phyloP scores from a whole-genome alignment of 2,888 invertebrate species.

The Abrostola tripartita region DNA sequence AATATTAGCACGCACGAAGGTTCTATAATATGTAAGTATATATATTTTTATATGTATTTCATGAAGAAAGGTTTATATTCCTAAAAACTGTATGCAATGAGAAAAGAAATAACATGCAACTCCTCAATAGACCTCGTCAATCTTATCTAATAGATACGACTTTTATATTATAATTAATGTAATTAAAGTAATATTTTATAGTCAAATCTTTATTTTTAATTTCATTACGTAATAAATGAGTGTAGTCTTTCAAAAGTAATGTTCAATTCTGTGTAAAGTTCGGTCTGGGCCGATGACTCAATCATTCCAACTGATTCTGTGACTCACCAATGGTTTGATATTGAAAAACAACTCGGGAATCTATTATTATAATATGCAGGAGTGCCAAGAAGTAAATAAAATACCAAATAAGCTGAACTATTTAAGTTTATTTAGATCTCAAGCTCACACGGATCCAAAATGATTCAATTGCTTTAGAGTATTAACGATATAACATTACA shows the following conservation, averaged over 20 bases:
- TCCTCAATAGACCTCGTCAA: constrained; percentile 20
- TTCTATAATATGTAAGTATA: too few relatives aligned
- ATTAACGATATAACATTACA: constrained; percentile 55
- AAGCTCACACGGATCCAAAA: constrained; percentile 50
- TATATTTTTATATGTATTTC: constrained; percentile 13
- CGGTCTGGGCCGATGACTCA: constrained; percentile 47
- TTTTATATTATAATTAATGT: too few relatives aligned
- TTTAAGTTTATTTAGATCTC: constrained; percentile 54
- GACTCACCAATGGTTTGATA: constrained; percentile 49
- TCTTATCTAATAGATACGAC: constrained; percentile 2
- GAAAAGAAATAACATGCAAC: constrained; percentile 22
- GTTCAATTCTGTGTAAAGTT: constrained; percentile 25
- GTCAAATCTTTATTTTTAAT: constrained; percentile 9
- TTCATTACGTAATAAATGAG: constrained; percentile 24
- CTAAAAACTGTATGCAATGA: neutral
- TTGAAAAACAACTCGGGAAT: constrained; percentile 54
- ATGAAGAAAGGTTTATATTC: neutral
- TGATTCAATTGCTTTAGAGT: constrained; percentile 52
- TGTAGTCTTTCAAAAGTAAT: constrained; percentile 17
- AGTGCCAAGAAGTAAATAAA: constrained; percentile 53
- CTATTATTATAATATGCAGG: constrained; percentile 50
- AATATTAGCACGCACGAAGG: constrained; percentile 14
- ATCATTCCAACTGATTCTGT: constrained; percentile 51
- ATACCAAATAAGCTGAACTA: constrained; percentile 53
- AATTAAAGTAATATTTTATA: neutral